Base-by-base conservation (phyloP, 1,140 invertebrate species). In the Hydropsyche tenuis region DNA sequence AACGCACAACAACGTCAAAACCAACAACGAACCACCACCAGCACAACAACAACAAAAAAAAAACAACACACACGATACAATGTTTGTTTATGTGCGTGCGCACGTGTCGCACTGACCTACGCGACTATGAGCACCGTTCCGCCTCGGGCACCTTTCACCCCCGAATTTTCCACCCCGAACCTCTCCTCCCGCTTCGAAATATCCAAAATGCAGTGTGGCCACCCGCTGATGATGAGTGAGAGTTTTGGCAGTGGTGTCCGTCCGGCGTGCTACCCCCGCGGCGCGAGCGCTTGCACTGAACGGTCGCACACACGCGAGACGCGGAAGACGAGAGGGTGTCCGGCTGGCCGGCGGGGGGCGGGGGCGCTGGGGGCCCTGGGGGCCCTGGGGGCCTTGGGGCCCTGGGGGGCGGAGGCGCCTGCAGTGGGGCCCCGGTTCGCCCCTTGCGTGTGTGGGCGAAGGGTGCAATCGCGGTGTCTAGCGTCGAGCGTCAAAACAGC, bases 201-300 rank as follows among this genome's bases (percentile, higher is more conserved):
- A n/a, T n/a, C n/a, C n/a, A n/a, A n/a, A n/a, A n/a, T n/a, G n/a
- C n/a, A n/a, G n/a, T n/a, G n/a, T n/a, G n/a, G n/a, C n/a, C n/a
- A n/a, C n/a, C n/a, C n/a, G n/a, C n/a, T n/a, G n/a, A n/a, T n/a
- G 2, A 51, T 4, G 14, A 4, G 46, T 51, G 46, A 14, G 46
- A 5, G 30, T 37, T 37, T 37, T 37, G 3, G 14, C 4, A 16
- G 46, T 5, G 46, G 46, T 27, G 53, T 60, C 11, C 4, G 30
- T 27, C 63, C 12, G n/a, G 56, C 70, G 70, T 72, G 70, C 60
- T 72, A 46, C 70, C 68, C 53, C 70, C 16, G 60, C 51, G 53
- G 60, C 25, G 70, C 60, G 53, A 25, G 1, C 51, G 22, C 42
- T 23, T 72, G 70, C 56, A 72, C 70, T 72, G 70, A 69, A 6